A percentile compares a stretch with the other conserved stretches of the same genome.
Conservation (phyloP, 2,797 vertebrate genomes). For the Graptemys geographica region DNA sequence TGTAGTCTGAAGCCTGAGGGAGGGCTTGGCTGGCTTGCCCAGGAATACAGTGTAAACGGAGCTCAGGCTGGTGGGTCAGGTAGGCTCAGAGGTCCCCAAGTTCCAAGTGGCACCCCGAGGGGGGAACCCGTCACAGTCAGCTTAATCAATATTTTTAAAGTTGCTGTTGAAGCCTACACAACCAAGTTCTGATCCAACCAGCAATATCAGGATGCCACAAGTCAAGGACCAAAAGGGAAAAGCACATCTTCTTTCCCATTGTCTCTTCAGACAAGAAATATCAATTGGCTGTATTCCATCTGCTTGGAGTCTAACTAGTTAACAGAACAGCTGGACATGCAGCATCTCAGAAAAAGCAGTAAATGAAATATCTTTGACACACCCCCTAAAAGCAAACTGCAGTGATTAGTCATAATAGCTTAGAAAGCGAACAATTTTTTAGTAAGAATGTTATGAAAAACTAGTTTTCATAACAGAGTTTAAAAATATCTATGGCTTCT, state of each 20-base stretch:
- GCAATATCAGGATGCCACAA: neutral
- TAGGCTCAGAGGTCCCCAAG: too few species aligned
- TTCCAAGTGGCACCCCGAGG: too few species aligned
- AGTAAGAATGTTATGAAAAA: neutral
- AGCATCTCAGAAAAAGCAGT: neutral
- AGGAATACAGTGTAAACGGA: too few species aligned
- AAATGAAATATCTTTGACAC: neutral
- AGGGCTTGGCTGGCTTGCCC: too few species aligned
- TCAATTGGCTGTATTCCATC: neutral
- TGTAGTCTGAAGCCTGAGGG: too few species aligned
- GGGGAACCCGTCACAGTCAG: neutral
- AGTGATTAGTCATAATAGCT: neutral
- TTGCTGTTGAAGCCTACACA: neutral
- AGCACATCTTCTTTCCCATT: neutral
- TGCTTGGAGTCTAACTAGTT: neutral
- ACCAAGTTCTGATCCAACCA: neutral
- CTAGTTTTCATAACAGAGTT: neutral
- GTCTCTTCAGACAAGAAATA: neutral
- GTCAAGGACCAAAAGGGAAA: slow-evolving; percentile 1
- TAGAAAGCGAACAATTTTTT: neutral
- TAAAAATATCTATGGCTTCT: neutral
- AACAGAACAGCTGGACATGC: neutral
- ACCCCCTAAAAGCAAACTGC: neutral
- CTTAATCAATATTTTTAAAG: slow-evolving; percentile 12
- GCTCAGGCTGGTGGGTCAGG: too few species aligned